phyloP scores from a whole-genome alignment of 1,140 invertebrate species.

The Pantala flavescens region DNA sequence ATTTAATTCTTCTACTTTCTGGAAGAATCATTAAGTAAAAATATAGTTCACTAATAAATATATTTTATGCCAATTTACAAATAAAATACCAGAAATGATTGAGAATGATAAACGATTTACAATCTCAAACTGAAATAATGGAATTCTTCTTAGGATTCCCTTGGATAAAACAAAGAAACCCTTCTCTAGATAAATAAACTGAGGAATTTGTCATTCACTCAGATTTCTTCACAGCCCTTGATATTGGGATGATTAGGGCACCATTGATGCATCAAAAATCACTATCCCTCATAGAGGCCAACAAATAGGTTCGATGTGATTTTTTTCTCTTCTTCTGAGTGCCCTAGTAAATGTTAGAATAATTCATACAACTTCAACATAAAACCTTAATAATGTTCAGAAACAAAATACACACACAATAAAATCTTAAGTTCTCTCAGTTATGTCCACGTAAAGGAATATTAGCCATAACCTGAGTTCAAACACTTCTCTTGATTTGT shows the following conservation, averaged over 20 bases:
- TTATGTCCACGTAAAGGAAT: background rate
- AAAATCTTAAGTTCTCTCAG: background rate
- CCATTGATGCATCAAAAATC: background rate
- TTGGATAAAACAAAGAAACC: no score
- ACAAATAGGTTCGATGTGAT: background rate
- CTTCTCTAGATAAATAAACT: background rate
- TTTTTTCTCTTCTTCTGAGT: background rate
- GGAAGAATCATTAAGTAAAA: no score
- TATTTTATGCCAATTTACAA: no score
- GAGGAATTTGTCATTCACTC: background rate
- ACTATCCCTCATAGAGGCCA: background rate
- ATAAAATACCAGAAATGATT: no score
- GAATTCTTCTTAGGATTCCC: no score
- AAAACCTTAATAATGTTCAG: background rate
- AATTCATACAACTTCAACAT: background rate
- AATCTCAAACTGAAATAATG: no score
- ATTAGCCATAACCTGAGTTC: background rate
- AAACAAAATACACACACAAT: background rate
- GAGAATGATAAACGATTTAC: no score
- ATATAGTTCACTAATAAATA: no score
- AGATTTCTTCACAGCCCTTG: background rate
- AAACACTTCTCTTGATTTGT: background rate
- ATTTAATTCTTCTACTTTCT: no score
- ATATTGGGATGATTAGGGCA: background rate
- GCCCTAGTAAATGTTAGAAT: background rate